Evolutionary conservation across 2,888 invertebrate genomes (phyloP).

Genomic region (Julus scanicus): DNA sequence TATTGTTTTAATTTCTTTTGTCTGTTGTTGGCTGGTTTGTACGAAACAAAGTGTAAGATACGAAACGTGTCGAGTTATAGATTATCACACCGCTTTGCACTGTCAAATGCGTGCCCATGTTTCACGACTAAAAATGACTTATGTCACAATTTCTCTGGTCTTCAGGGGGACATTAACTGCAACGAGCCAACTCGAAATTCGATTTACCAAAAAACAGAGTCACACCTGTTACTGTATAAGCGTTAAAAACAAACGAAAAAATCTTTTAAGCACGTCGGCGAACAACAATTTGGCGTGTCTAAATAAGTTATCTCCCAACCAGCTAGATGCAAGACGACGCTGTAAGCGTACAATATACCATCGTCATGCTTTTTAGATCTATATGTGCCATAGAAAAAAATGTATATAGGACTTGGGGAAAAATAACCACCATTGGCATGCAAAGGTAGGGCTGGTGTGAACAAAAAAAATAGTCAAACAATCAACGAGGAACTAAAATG

Average conservation of each 20-base stretch:
- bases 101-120: background rate
- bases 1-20: too few species aligned
- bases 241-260: slow-evolving; percentile 7
- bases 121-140: background rate
- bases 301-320: background rate
- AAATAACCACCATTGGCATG: background rate
- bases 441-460: background rate
- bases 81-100: background rate
- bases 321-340: background rate
- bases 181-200: slow-evolving; percentile 2
- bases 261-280: background rate
- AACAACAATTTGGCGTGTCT: slow-evolving; percentile 27
- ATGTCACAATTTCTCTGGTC: slow-evolving; percentile 20
- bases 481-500: background rate
- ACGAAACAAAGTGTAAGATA: background rate
- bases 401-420: background rate
- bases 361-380: background rate
- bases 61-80: background rate
- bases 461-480: background rate
- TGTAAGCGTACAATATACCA: background rate
- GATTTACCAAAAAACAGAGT: background rate
- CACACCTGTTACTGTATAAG: background rate
- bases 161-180: slow-evolving; percentile 16
- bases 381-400: background rate
- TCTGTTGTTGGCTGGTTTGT: too few species aligned